Percentiles rank a stretch among this genome's conserved stretches.
These are phyloP conservation scores for Beris chalybata DNA, from an alignment of 2,888 invertebrate genomes.

Conservation along the genomic window DNA sequence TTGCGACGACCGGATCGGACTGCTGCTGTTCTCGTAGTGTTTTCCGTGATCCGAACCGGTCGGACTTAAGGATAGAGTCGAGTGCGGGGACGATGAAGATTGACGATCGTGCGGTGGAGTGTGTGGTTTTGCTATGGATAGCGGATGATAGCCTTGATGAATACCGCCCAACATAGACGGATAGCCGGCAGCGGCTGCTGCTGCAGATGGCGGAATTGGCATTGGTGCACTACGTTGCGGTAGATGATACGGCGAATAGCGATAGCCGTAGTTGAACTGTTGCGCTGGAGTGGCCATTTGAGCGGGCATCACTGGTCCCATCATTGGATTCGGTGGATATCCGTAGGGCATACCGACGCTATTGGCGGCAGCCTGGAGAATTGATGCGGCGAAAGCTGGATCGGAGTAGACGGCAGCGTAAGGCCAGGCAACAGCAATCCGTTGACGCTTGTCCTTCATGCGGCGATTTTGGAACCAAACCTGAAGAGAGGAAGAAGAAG, in stretches of 20 bases:
- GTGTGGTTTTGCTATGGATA: slow-evolving; percentile 51
- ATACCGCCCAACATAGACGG: slow-evolving; percentile 46
- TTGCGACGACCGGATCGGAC: slow-evolving; percentile 45
- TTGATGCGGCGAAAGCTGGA: slow-evolving; percentile 88
- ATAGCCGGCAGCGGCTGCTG: slow-evolving; percentile 45
- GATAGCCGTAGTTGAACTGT: slow-evolving; percentile 58
- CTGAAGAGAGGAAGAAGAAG: slow-evolving; percentile 57
- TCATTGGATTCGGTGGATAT: slow-evolving; percentile 62
- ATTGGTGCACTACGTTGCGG: slow-evolving; percentile 56
- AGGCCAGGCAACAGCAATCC: slow-evolving; percentile 93
- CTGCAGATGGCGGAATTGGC: slow-evolving; percentile 48
- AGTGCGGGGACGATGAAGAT: slow-evolving; percentile 54
- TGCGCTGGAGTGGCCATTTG: slow-evolving; percentile 62
- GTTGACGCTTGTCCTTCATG: slow-evolving; percentile 88
- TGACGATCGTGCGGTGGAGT: slow-evolving; percentile 55
- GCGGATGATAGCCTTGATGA: slow-evolving; percentile 45
- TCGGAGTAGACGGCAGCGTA: slow-evolving; percentile 93
- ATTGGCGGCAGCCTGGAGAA: slow-evolving; percentile 85
- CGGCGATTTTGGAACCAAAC: slow-evolving; percentile 80
- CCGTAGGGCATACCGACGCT: slow-evolving; percentile 68
- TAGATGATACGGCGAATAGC: slow-evolving; percentile 60
- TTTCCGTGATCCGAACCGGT: slow-evolving; percentile 54
- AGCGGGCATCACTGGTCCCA: slow-evolving; percentile 61
- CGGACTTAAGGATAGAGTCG: slow-evolving; percentile 54
- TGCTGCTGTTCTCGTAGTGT: slow-evolving; percentile 51